Evolutionary conservation across 2,888 invertebrate genomes (phyloP), one percentile per base, ranked within the genome.

Genomic region (Caenorhabditis sp.): DNA sequence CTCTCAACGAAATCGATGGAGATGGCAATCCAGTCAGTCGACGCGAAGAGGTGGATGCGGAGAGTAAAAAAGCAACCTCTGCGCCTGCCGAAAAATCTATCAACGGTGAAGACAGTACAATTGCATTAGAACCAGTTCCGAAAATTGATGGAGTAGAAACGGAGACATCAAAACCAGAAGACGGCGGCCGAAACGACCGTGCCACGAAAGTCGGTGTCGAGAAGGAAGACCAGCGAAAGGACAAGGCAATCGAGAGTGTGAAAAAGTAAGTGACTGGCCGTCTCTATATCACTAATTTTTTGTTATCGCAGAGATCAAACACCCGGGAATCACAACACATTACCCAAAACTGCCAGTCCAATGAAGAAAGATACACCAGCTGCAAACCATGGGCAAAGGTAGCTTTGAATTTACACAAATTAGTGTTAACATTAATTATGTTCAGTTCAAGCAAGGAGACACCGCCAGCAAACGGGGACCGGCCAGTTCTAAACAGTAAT

Each of bases 71-170:
- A 47, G 47, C 19, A 19, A 47, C 47, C 19, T 19, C 47, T n/a
- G 19, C 47, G 19, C 19, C 38, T 38, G 38, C 38, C 38, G 38
- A 19, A 47, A 35, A 59, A 35, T 12, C 35, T 59, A 19, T 19
- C 35, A 12, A n/a, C 31, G n/a, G 58, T 35, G 19, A n/a, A 35
- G 22, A 31, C 19, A 59, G 35, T 59, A 35, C 47, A 47, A 47
- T 47, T 47, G 47, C 47, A 47, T 47, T 19, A n/a, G 47, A 47
- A 47, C 47, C 47, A 47, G 47, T 47, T 47, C 19, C 47, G 47
- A n/a, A 47, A 47, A 19, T 47, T 47, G 47, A 47, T 47, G 47
- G 47, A 47, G 47, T 47, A 47, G 47, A 47, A 19, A 47, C 47
- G 47, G 19, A 47, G 47, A 47, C 47, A 47, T 47, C 47, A 47